Evolutionary conservation across 1,140 invertebrate genomes (phyloP).

Genomic region (Lycorma delicatula): DNA sequence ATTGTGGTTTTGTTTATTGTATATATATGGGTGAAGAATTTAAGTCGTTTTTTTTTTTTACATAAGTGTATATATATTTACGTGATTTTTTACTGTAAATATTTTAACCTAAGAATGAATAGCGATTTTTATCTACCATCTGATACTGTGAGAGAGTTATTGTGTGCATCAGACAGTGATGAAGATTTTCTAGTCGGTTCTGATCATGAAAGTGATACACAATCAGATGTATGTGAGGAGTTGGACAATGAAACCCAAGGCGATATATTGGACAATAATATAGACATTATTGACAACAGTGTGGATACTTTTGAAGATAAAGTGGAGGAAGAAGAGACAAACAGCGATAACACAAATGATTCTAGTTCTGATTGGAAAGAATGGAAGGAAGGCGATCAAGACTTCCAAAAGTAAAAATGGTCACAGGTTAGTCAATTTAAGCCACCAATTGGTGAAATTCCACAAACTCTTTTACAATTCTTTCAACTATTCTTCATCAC

Average conservation of each 20-base stretch:
- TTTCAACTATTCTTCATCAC: constrained; percentile 10
- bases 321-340: background rate
- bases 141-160: no score
- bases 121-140: no score
- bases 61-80: no score
- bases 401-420: background rate
- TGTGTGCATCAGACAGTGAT: no score
- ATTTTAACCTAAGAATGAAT: no score
- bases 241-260: background rate
- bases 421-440: background rate
- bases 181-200: no score
- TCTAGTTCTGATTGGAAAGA: background rate
- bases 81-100: no score
- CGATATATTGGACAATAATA: background rate
- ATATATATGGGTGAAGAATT: no score
- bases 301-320: background rate
- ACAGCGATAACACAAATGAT: background rate
- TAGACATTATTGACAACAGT: background rate
- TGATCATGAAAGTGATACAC: background rate
- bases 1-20: no score
- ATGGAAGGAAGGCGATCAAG: background rate
- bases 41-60: no score
- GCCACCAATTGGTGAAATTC: background rate
- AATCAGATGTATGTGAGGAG: background rate
- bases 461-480: background rate